Evolutionary conservation across 2,113 vertebrate genomes (phyloP).

Genomic region (Coturnix japonica): DNA sequence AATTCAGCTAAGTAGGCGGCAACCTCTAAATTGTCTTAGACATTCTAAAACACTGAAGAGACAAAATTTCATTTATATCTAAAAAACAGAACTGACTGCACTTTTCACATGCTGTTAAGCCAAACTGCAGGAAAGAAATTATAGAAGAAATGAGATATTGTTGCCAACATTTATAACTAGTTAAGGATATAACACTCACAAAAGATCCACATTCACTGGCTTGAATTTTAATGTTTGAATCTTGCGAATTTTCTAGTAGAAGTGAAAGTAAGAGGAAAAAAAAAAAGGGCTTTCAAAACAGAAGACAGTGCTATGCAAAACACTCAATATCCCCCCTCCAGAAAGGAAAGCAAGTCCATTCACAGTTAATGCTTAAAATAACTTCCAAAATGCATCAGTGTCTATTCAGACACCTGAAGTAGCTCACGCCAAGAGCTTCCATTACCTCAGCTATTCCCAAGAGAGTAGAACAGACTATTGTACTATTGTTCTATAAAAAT

Average conservation of each 20-base stretch:
- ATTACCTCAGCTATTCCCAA: neutral
- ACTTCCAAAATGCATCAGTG: neutral
- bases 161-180: neutral
- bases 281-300: neutral
- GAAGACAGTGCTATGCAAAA: neutral
- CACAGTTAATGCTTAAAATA: neutral
- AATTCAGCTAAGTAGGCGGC: neutral
- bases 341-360: neutral
- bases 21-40: neutral
- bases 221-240: neutral
- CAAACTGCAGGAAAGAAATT: neutral
- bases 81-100: neutral
- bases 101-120: neutral
- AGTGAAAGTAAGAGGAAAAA: neutral
- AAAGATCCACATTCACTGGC: neutral
- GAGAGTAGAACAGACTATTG: neutral
- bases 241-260: neutral
- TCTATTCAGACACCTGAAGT: neutral
- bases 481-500: neutral
- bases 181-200: neutral
- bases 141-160: neutral
- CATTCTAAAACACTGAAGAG: neutral
- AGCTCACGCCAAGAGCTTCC: neutral
- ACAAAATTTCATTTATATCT: neutral
- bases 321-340: neutral